Evolutionary conservation across 1,140 invertebrate species (phyloP), one percentile per base, ranked within the genome.

Genomic region (Lepidurus packardi): DNA sequence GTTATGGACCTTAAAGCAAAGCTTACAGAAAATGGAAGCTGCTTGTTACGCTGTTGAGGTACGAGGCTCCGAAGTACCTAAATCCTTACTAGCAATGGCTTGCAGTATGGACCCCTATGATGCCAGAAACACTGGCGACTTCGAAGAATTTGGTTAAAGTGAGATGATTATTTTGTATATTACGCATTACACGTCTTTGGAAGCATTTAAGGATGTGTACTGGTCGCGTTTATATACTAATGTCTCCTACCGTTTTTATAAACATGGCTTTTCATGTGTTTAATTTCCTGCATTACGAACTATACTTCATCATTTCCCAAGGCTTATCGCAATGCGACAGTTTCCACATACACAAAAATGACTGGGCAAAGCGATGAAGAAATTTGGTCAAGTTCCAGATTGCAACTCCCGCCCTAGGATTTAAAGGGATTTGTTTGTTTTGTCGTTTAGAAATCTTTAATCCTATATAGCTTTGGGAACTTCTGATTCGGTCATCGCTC

Each of bases 1-100:
- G 85, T 83, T 92, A 41, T 86, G 86, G 21, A 90, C 89, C 1
- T 86, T 94, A 44, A 88, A 89, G 65, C 90, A 91, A 81, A 94
- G 92, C 83, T 86, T 95, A 42, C 81, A 86, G 1, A 96, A 96
- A 86, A 92, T 94, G 81, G 94, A 96, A 85, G 89, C 89, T 75
- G 93, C 93, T 1, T 94, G 93, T 84, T 96, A 95, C 81, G 92
- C 91, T 13, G 87, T 95, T 7, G 89, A 90, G 81, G 90, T 96
- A 0, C 88, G 94, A 24, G 93, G 93, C 0, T 91, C 90, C 1
- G 93, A 95, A 81, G 84, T 87, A 47, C 86, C 87, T 9, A 78
- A 78, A 75, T 42, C 74, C 44, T 47, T 78, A 41, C 43, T 78
- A 25, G 73, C 73, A 7, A 65, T 65, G 53, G 8, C 53, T 65